Percentiles rank a stretch among this genome's conserved stretches.
These are phyloP conservation scores for Matsumurasca onukii DNA, from an alignment of 1,140 invertebrate genomes.

Conservation along the genomic window DNA sequence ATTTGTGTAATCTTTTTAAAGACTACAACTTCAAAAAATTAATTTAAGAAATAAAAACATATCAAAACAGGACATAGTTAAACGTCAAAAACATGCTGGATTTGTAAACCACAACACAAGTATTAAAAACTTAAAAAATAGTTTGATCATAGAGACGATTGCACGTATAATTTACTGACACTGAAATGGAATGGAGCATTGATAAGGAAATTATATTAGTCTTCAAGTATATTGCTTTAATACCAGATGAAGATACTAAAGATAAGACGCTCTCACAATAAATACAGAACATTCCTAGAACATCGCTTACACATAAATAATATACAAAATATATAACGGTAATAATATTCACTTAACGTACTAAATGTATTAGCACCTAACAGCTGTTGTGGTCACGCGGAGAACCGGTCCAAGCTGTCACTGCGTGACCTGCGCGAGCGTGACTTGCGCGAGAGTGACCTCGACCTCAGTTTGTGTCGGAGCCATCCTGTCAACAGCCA, in stretches of 20 bases:
- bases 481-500: constrained; percentile 27
- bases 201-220: not conserved
- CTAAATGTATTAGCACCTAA: constrained; percentile 14
- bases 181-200: not conserved
- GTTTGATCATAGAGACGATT: no score
- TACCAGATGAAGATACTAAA: not conserved
- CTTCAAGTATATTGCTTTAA: constrained; percentile 11
- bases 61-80: no score
- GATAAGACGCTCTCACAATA: not conserved
- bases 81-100: no score
- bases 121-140: no score
- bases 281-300: constrained; percentile 9
- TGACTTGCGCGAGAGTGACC: not conserved
- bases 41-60: no score
- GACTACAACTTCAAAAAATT: no score
- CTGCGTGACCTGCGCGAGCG: not conserved
- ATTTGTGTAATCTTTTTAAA: no score
- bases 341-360: constrained; percentile 2
- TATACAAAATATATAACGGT: constrained; percentile 23
- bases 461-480: constrained; percentile 24
- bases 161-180: no score
- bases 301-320: constrained; percentile 12
- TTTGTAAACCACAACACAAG: no score
- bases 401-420: not conserved
- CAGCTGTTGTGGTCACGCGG: not conserved